Percentiles rank a stretch among this genome's conserved stretches.
These are phyloP conservation scores for Halisarca cf. caerulea DNA, from an alignment of 37 sponge, comb jelly and placozoan species.

Conservation along the genomic window DNA sequence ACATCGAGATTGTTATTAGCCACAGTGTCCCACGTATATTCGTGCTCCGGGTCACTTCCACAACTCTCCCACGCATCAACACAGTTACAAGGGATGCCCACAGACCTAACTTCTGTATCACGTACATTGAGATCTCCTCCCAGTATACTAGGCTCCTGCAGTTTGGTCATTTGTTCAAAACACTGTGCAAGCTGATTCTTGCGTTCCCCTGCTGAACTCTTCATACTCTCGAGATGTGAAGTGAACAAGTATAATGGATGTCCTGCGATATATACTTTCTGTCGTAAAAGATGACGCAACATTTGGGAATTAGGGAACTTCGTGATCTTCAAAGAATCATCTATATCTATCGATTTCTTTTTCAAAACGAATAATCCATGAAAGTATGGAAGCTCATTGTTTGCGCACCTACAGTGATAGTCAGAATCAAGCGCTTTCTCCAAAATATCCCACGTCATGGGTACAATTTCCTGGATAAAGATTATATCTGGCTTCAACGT, in stretches of 20 bases:
- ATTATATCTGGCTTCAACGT: conserved; percentile 53
- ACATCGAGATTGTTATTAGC: conserved; percentile 61
- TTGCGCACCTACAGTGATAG: conserved; percentile 34
- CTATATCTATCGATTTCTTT: not conserved
- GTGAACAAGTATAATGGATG: conserved; percentile 50
- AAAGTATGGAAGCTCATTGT: conserved; percentile 39
- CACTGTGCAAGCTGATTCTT: conserved; percentile 45
- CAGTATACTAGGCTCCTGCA: conserved; percentile 50
- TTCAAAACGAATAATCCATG: conserved; percentile 56
- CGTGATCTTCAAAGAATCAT: conserved; percentile 12
- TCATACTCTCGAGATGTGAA: conserved; percentile 80
- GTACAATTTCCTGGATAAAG: conserved; percentile 78
- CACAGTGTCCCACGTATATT: conserved; percentile 76
- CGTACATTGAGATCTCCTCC: conserved; percentile 82
- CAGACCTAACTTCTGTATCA: conserved; percentile 61
- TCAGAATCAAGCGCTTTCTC: not conserved
- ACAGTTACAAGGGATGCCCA: conserved; percentile 38
- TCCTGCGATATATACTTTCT: conserved; percentile 29
- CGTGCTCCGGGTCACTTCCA: conserved; percentile 38
- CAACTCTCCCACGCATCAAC: conserved; percentile 79
- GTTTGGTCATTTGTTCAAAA: conserved; percentile 30
- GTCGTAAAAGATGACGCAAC: conserved; percentile 67
- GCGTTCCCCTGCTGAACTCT: conserved; percentile 41
- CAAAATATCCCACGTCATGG: conserved; percentile 20
- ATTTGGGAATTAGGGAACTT: conserved; percentile 49